These are phyloP conservation scores for Drosophila eohydei DNA, from an alignment of 2,888 invertebrate species.

Conservation along the genomic window DNA sequence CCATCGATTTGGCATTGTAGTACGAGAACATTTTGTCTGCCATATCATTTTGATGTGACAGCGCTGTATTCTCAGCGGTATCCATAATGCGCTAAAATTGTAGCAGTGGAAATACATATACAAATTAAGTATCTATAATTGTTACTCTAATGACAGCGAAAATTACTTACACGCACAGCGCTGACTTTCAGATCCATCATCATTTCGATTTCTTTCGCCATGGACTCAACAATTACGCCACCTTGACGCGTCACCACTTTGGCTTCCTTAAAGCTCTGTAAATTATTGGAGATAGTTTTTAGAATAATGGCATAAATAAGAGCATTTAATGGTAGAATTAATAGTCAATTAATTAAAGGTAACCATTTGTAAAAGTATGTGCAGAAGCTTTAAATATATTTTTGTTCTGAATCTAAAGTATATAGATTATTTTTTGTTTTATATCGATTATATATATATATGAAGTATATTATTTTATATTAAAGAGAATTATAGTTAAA, in stretches of 20 bases:
- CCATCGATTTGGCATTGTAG: conserved; percentile 90
- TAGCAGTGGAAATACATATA: neutral
- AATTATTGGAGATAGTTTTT: conserved; percentile 35
- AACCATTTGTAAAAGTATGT: neutral
- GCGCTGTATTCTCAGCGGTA: conserved; percentile 93
- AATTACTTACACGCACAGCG: conserved; percentile 89
- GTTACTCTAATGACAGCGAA: no score
- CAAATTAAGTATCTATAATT: no score
- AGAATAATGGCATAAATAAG: no score
- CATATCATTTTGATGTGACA: conserved; percentile 86
- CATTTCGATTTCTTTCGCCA: conserved; percentile 92
- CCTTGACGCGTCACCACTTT: conserved; percentile 91
- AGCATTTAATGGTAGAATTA: neutral
- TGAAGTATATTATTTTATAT: no score
- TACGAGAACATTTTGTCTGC: conserved; percentile 88
- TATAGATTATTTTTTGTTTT: no score
- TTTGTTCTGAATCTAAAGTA: neutral
- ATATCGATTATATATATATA: no score
- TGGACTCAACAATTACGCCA: conserved; percentile 91
- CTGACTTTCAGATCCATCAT: conserved; percentile 96
- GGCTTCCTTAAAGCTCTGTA: conserved; percentile 92
- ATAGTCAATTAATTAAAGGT: neutral
- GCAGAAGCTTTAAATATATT: neutral
- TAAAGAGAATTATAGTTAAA: no score
- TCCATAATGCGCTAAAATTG: conserved; percentile 91